A percentile compares a stretch with the other conserved stretches of the same genome.
Evolutionary conservation across 2,113 vertebrate genomes (phyloP).

Genomic region (Mus spicilegus): DNA sequence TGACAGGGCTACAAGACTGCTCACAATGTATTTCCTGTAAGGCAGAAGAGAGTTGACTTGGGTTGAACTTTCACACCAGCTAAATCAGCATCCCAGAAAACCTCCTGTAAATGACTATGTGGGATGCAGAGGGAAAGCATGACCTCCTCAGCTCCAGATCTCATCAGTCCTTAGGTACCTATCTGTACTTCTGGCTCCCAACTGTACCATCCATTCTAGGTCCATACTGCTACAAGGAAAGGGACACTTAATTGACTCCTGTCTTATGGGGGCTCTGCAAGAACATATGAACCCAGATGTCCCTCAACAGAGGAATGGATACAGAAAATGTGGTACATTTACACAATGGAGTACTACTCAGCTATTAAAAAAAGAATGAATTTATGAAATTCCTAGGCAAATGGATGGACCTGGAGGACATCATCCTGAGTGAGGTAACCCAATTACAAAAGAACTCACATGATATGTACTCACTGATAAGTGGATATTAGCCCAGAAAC

Average conservation of each 20-base stretch:
- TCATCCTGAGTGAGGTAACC: too few relatives aligned
- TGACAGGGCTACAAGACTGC: constrained; percentile 52
- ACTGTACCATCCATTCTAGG: neutral
- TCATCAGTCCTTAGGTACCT: neutral
- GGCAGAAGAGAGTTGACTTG: neutral
- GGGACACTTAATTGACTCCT: neutral
- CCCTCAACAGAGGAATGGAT: too few relatives aligned
- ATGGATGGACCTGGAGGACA: neutral
- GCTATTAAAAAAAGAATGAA: too few relatives aligned
- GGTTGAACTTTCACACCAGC: neutral
- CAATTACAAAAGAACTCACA: too few relatives aligned
- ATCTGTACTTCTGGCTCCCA: neutral
- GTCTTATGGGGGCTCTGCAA: neutral
- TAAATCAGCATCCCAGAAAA: neutral
- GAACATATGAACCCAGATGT: neutral
- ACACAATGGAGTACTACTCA: too few relatives aligned
- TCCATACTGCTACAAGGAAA: neutral
- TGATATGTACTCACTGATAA: too few relatives aligned
- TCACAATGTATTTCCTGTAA: neutral
- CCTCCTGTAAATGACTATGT: neutral
- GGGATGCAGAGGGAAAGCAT: neutral
- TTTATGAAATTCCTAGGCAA: too few relatives aligned
- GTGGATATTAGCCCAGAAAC: too few relatives aligned
- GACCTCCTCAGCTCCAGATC: neutral
- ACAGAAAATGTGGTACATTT: too few relatives aligned